These are phyloP conservation scores for Austrolebias charrua DNA, from an alignment of 2,797 vertebrate genomes.

Conservation along the genomic window DNA sequence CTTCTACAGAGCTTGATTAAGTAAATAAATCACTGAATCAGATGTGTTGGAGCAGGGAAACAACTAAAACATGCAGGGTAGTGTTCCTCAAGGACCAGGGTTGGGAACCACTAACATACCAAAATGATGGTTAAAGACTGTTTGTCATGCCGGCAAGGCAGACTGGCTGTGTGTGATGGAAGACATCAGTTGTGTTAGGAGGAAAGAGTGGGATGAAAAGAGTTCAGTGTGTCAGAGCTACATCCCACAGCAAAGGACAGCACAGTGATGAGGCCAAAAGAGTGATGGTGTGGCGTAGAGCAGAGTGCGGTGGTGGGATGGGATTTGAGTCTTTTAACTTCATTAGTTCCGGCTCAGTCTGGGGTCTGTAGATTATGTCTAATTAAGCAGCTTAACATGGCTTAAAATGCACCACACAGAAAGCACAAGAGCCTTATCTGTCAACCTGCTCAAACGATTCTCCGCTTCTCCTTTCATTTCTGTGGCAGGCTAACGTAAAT, in stretches of 20 bases:
- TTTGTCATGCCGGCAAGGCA: constrained; percentile 11
- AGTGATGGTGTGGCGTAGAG: constrained; percentile 53
- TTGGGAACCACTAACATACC: background rate
- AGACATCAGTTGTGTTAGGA: constrained; percentile 33
- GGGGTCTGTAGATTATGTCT: constrained; percentile 84
- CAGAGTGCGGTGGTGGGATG: constrained; percentile 74
- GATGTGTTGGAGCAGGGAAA: no score
- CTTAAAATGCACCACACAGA: constrained; percentile 80
- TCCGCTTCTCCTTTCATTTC: constrained; percentile 73
- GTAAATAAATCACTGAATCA: no score
- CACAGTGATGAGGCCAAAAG: constrained; percentile 34
- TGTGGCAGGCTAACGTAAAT: constrained; percentile 70
- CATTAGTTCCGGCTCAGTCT: constrained; percentile 83
- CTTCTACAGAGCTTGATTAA: no score
- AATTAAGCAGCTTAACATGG: constrained; percentile 85
- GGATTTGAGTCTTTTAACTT: constrained; percentile 84
- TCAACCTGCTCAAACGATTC: constrained; percentile 84
- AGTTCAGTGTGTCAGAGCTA: constrained; percentile 8
- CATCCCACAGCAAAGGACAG: constrained; percentile 28
- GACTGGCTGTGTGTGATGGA: constrained; percentile 19
- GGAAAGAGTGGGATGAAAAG: constrained; percentile 23
- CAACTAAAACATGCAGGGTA: no score
- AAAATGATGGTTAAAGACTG: background rate
- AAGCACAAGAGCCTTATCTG: constrained; percentile 81
- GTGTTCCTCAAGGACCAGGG: no score